Evolutionary conservation across 2,888 invertebrate genomes (phyloP).

Genomic region (Heliconius ethilla): DNA sequence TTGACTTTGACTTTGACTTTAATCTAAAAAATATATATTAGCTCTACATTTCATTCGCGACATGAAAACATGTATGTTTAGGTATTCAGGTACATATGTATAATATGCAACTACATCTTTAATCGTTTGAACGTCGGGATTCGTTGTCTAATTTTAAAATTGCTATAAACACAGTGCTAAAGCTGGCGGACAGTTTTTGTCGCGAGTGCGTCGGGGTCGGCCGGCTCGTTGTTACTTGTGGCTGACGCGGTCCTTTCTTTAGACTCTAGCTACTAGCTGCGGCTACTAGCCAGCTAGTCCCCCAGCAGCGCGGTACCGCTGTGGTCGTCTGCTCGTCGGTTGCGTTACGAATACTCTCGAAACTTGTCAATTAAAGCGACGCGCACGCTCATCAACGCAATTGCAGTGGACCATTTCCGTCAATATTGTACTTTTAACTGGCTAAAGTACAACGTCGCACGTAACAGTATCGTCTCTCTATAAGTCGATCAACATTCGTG

Average conservation of each 20-base stretch:
- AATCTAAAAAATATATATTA: too few species aligned
- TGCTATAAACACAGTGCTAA: slow-evolving; percentile 32
- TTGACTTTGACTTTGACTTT: too few species aligned
- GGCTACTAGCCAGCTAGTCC: slow-evolving; percentile 51
- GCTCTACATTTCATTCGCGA: too few species aligned
- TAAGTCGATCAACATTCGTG: slow-evolving; percentile 60
- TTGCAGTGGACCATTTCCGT: slow-evolving; percentile 50
- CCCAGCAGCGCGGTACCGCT: slow-evolving; percentile 57
- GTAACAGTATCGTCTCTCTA: slow-evolving; percentile 66
- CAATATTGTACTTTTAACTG: slow-evolving; percentile 57
- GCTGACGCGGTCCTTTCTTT: slow-evolving; percentile 60
- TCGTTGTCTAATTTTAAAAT: slow-evolving; percentile 28
- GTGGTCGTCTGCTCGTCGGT: slow-evolving; percentile 57
- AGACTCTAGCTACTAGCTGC: slow-evolving; percentile 45
- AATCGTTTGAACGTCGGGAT: neutral
- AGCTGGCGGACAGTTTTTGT: slow-evolving; percentile 52
- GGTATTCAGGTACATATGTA: neutral
- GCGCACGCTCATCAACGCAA: slow-evolving; percentile 47
- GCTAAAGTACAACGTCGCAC: slow-evolving; percentile 52
- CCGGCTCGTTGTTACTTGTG: slow-evolving; percentile 48
- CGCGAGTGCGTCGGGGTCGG: slow-evolving; percentile 54
- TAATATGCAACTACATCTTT: neutral
- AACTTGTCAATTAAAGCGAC: slow-evolving; percentile 46
- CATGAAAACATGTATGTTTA: too few species aligned
- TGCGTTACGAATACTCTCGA: slow-evolving; percentile 41